Evolutionary conservation across 2,797 vertebrate genomes (phyloP).

Genomic region (Coregonus sp.): DNA sequence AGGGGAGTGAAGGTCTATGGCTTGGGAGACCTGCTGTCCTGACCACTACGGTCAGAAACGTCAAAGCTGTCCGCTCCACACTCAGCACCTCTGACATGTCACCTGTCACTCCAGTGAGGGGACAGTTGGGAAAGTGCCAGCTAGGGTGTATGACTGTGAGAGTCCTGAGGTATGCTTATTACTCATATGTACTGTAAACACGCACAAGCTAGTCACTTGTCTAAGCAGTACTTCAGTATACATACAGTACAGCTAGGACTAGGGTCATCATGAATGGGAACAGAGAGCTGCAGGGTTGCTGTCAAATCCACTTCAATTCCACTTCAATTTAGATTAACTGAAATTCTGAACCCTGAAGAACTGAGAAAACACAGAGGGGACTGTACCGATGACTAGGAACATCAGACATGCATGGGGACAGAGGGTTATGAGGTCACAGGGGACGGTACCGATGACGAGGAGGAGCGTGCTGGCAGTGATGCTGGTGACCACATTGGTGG

Average conservation of each 20-base stretch:
- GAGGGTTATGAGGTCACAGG: slow-evolving; percentile 14
- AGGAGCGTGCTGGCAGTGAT: slow-evolving; percentile 99
- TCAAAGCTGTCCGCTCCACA: slow-evolving; percentile 48
- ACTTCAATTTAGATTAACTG: no score
- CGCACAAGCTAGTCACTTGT: background rate
- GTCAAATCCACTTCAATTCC: no score
- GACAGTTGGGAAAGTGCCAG: slow-evolving; percentile 30
- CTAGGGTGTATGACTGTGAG: slow-evolving; percentile 29
- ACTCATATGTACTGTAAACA: background rate
- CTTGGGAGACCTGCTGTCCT: slow-evolving; percentile 9
- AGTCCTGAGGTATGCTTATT: slow-evolving; percentile 21
- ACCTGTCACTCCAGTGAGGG: slow-evolving; percentile 48
- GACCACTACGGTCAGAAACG: slow-evolving; percentile 6
- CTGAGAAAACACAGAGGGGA: background rate
- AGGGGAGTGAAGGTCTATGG: slow-evolving; percentile 37
- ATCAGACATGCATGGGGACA: background rate
- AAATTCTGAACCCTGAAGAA: background rate
- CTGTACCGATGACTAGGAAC: background rate
- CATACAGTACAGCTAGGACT: background rate
- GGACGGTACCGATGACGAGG: slow-evolving; percentile 89
- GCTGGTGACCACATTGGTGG: slow-evolving; percentile 98
- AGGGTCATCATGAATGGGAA: background rate
- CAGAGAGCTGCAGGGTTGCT: no score
- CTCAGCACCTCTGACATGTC: slow-evolving; percentile 18
- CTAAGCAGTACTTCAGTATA: background rate